Evolutionary conservation across 2,888 invertebrate species (phyloP), one percentile per base, ranked within the genome.

Genomic region (Microchrysa polita): DNA sequence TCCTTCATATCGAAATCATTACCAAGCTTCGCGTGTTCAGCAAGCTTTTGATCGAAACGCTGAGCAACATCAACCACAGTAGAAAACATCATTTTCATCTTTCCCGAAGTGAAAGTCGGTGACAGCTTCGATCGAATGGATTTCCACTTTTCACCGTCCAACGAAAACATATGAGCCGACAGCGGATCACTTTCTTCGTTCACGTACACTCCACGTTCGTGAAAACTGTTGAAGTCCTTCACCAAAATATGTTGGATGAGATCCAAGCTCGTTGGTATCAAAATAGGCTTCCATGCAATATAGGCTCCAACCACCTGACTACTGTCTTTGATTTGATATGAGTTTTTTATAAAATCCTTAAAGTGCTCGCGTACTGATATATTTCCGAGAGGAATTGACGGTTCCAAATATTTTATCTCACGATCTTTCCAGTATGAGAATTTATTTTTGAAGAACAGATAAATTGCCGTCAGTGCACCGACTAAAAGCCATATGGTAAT

Each of bases 61-160:
- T 76, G 63, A 0, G 78, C 78, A 57, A 82, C 81, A 4, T 79
- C 74, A 0, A 78, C 76, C 44, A 83, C 77, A 1, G 80, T 78
- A 0, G 80, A 77, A 44, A 82, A 76, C 71, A 84, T 78, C 42
- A 79, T 79, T 5, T 79, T 76, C 67, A 82, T 75, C 73, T 82
- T 81, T 14, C 80, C 78, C 0, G 79, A 72, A 1, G 80, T 79
- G 61, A 83, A 83, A 1, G 80, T 80, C 5, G 79, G 78, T 9
- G 79, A 76, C 0, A 79, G 65, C 73, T 81, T 81, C 0, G 80
- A 78, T 53, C 84, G 79, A 42, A 86, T 67, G 0, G 77, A 77
- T n/a, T 81, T 81, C 86, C 86, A 86, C n/a, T 80, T 80, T 5
- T 79, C 79, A 20, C 83, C 83, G 1, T 79, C 79, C 42, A 81